Percentiles rank a stretch among this genome's conserved stretches.
Evolutionary conservation across 2,113 vertebrate species (phyloP).

Genomic region (Petaurus breviceps): DNA sequence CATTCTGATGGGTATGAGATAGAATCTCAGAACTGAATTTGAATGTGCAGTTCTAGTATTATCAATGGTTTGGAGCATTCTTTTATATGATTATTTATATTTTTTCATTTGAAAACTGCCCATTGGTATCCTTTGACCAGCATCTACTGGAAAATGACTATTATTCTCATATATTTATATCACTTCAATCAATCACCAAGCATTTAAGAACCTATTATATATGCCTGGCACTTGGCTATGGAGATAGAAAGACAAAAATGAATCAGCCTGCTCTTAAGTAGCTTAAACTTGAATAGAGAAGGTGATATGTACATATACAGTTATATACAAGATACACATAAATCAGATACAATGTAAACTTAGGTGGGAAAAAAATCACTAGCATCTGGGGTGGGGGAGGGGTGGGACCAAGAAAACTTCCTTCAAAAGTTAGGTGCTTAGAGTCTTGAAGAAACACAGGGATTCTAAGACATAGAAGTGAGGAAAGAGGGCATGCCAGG

Average conservation of each 20-base stretch:
- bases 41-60: background rate
- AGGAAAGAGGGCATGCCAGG: no score
- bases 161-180: background rate
- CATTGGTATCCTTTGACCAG: background rate
- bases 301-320: no score
- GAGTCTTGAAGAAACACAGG: no score
- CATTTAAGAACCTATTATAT: background rate
- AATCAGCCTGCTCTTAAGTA: background rate
- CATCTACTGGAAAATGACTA: background rate
- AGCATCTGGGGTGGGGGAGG: no score
- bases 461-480: no score
- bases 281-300: no score
- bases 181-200: background rate
- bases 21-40: background rate
- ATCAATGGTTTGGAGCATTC: background rate
- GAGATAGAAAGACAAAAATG: background rate
- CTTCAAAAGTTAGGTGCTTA: no score
- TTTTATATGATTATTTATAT: background rate
- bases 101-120: background rate
- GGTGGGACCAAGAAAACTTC: no score
- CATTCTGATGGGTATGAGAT: background rate
- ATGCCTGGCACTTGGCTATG: background rate
- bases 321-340: no score
- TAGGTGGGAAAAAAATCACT: no score
- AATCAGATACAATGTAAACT: no score